A percentile compares a stretch with the other conserved stretches of the same genome.
Evolutionary conservation across 2,888 invertebrate species (phyloP).

Genomic region (Orthosia gothica): DNA sequence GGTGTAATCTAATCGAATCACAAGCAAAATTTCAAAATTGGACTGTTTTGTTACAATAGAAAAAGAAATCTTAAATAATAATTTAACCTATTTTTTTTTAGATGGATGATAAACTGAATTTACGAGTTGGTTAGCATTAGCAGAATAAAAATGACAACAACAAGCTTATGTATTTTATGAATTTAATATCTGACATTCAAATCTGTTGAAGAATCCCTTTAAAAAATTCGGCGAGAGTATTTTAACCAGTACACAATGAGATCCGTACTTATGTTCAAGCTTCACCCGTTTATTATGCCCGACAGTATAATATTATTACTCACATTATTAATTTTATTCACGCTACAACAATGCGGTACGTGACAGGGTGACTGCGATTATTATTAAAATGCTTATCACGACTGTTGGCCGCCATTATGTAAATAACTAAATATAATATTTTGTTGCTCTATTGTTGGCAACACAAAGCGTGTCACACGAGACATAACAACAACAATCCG

Average conservation of each 20-base stretch:
- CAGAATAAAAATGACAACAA: conserved; percentile 22
- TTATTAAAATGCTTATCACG: conserved; percentile 73
- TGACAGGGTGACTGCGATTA: conserved; percentile 46
- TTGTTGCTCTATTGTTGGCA: conserved; percentile 69
- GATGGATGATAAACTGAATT: too few relatives aligned
- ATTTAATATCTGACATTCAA: conserved; percentile 31
- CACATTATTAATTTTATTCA: conserved; percentile 41
- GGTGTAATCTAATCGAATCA: not conserved
- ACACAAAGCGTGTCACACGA: conserved; percentile 68
- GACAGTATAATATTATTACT: conserved; percentile 50
- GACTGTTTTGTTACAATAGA: too few relatives aligned
- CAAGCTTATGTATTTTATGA: conserved; percentile 22
- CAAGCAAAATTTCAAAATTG: too few relatives aligned
- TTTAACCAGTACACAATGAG: conserved; percentile 26
- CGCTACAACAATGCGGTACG: conserved; percentile 63
- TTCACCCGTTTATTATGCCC: conserved; percentile 48
- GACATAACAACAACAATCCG: conserved; percentile 53
- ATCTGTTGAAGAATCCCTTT: conserved; percentile 24
- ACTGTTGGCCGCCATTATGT: conserved; percentile 70
- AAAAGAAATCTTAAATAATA: too few relatives aligned
- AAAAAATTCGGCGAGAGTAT: conserved; percentile 27
- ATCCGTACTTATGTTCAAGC: conserved; percentile 11
- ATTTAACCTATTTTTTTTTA: too few relatives aligned
- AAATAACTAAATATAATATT: conserved; percentile 80
- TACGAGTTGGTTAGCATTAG: too few relatives aligned